phyloP scores from a whole-genome alignment of 2,113 vertebrate genomes.

The Rhinoptilus africanus region DNA sequence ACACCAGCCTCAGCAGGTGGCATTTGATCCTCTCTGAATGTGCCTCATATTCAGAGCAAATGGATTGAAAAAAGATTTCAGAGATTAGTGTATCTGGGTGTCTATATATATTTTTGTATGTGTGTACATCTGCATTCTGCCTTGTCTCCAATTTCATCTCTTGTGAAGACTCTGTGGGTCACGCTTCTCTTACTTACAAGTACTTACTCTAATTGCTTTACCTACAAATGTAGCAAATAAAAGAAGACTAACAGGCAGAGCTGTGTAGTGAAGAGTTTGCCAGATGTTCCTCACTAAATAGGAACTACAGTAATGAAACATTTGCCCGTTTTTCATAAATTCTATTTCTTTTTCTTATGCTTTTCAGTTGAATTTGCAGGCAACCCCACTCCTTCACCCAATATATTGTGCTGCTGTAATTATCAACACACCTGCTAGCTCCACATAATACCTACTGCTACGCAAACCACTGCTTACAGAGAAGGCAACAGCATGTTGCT shows the following conservation, averaged over 20 bases:
- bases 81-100: neutral
- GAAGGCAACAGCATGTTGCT: neutral
- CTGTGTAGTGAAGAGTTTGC: neutral
- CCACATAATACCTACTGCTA: neutral
- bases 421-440: neutral
- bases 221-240: neutral
- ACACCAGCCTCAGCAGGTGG: neutral
- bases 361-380: neutral
- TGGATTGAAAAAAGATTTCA: neutral
- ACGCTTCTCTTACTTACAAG: neutral
- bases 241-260: neutral
- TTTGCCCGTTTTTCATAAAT: neutral
- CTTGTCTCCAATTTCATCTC: neutral
- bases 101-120: accelerated
- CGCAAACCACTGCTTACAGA: neutral
- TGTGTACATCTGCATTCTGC: neutral
- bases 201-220: neutral
- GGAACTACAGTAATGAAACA: neutral
- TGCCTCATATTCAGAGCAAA: neutral
- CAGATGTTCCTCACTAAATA: neutral
- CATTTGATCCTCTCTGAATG: neutral
- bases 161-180: neutral
- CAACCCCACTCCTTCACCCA: neutral
- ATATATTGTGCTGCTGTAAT: neutral
- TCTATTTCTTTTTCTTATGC: neutral